Evolutionary conservation across 2,113 vertebrate genomes (phyloP).

Genomic region (Colinus virginianus): DNA sequence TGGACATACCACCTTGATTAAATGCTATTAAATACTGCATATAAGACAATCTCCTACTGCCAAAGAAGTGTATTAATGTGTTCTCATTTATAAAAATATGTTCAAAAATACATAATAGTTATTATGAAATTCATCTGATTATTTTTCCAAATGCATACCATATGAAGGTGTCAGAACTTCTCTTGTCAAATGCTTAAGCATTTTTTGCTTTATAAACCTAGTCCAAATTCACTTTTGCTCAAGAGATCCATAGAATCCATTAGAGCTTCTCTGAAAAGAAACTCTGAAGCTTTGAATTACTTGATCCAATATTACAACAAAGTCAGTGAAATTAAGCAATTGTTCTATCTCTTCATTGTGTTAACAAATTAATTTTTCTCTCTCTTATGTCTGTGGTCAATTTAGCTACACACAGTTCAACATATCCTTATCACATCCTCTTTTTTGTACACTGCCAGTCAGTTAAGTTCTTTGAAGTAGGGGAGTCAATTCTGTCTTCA

Average conservation of each 20-base stretch:
- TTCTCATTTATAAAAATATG: background rate
- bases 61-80: background rate
- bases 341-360: background rate
- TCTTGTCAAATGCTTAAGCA: background rate
- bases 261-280: background rate
- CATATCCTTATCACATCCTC: background rate
- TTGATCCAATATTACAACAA: background rate
- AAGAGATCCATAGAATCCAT: background rate
- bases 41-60: background rate
- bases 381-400: background rate
- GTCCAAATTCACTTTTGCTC: background rate
- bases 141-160: background rate
- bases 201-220: background rate
- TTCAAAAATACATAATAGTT: background rate
- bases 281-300: background rate
- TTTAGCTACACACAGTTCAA: background rate
- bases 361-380: background rate
- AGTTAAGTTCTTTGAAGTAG: background rate
- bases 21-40: background rate
- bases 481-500: background rate
- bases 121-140: background rate
- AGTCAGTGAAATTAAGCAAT: background rate
- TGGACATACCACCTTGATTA: background rate
- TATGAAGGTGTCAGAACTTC: background rate
- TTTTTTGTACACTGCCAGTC: background rate